Evolutionary conservation across 2,888 invertebrate species (phyloP), one percentile per base, ranked within the genome.

Genomic region (Lithodes maja): DNA sequence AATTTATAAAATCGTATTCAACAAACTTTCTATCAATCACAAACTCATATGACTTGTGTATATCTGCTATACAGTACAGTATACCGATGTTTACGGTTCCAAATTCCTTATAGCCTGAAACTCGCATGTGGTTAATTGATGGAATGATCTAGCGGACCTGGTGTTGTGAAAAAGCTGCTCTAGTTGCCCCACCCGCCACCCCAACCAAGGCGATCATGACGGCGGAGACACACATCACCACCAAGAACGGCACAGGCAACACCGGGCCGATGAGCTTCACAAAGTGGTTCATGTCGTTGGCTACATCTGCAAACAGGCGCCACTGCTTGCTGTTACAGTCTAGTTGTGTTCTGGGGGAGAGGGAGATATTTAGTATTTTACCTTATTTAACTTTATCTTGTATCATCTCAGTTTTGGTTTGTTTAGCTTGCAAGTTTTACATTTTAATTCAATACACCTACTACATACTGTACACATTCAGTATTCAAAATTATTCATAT

Each of bases 241-340:
- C 80, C 74, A 94, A 94, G 85, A 96, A 95, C 87, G 95, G 94
- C 33, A 94, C 93, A 52, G 94, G 94, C 93, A 97, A 96, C 92
- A 95, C 95, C 17, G 98, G 97, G 92, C 97, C 95, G 53, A 97
- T 94, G 90, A 99, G 95, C 94, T 99, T 99, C 85, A 99, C 95
- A 92, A 96, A 96, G 95, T 98, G 97, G 0, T 99, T 98, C 71
- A 96, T 93, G 94, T 99, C 99, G 94, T 99, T 99, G 9, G 99
- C 94, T 86, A 97, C 95, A 94, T 99, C 99, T 12, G 99, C 99
- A 94, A 98, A 97, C 61, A 99, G 94, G 83, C 99, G 95, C 99
- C 99, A 99, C 93, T 97, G 96, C 93, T 99, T 99, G 93, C 98
- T 98, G 93, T 99, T 97, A 61, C 96, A 96, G 94, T 99, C 99